Evolutionary conservation across 2,888 invertebrate species (phyloP), one percentile per base, ranked within the genome.

Genomic region (Noctua comes): DNA sequence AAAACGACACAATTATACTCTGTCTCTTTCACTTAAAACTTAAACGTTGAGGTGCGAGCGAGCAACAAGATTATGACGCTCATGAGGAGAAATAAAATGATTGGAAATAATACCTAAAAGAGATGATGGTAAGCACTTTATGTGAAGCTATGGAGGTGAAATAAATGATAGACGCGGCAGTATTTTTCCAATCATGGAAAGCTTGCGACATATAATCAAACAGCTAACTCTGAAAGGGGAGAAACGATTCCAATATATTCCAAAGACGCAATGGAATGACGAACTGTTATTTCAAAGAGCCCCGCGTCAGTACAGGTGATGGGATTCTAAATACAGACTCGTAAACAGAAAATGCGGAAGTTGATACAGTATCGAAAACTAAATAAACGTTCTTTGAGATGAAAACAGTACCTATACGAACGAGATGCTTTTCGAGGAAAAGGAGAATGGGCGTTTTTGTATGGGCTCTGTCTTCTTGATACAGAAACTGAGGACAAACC

Each of bases 201-300:
- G 21, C 7, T 1, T 13, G 27, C 5, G 73, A 57, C 84, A 73
- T 71, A 70, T 69, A 57, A 48, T 54, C 2, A 40, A 74, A 54
- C 2, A 54, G 13, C 7, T 27, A 2, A 24, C 46, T 54, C 27
- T 54, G 82, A 54, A 83, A 69, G 73, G 18, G 1, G 79, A 83
- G 69, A 54, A 54, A 83, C 51, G 51, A 65, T 73, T 18, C 11
- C 48, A 84, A 62, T 71, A 51, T 27, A 72, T 69, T 54, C 36
- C 68, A 69, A 62, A 72, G 74, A 40, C 13, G 31, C 21, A 71
- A 11, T 7, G n/a, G 16, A 69, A 48, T 51, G 43, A 66, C 2
- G 24, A 43, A 43, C 7, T 85, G 57, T 84, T 83, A 71, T 68
- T 78, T 10, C 46, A 40, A 51, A n/a, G 54, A 76, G 24, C 31